These are phyloP conservation scores for Schlechtendalia chinensis DNA, from an alignment of 1,140 invertebrate species.

Conservation along the genomic window DNA sequence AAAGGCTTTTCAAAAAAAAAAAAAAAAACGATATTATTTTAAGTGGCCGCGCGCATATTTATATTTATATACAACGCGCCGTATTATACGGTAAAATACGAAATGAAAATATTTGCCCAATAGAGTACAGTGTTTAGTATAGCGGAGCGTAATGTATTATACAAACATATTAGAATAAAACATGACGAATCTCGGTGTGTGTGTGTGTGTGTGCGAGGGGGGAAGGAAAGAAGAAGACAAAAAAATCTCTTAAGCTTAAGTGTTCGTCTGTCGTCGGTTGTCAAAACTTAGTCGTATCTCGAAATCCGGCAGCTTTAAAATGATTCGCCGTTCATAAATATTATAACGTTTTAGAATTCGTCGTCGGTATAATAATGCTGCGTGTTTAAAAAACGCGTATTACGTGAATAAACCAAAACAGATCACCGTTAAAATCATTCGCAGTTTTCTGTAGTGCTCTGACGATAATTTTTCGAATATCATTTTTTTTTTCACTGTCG, in stretches of 20 bases:
- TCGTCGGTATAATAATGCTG: too few species aligned
- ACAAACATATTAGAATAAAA: conserved; percentile 22
- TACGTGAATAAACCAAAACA: too few species aligned
- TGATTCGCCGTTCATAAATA: conserved; percentile 10
- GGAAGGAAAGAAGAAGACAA: too few species aligned
- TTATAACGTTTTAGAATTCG: too few species aligned
- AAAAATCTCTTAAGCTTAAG: conserved; percentile 7
- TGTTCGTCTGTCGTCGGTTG: not conserved
- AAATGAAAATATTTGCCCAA: not conserved
- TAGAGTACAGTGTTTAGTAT: too few species aligned
- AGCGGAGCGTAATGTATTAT: not conserved
- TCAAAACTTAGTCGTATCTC: conserved; percentile 5
- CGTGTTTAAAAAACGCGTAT: too few species aligned
- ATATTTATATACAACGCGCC: too few species aligned
- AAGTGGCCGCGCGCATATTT: not conserved
- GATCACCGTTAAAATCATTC: too few species aligned
- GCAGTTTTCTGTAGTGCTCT: too few species aligned
- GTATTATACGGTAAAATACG: not conserved
- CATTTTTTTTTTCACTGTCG: too few species aligned
- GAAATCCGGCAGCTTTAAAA: conserved; percentile 19
- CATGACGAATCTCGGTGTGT: not conserved
- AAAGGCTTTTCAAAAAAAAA: not conserved
- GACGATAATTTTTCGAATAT: too few species aligned
- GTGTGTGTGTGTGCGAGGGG: too few species aligned
- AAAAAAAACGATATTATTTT: not conserved